Evolutionary conservation across 2,113 vertebrate genomes (phyloP), one percentile per base, ranked within the genome.

Genomic region (Malurus elegans): DNA sequence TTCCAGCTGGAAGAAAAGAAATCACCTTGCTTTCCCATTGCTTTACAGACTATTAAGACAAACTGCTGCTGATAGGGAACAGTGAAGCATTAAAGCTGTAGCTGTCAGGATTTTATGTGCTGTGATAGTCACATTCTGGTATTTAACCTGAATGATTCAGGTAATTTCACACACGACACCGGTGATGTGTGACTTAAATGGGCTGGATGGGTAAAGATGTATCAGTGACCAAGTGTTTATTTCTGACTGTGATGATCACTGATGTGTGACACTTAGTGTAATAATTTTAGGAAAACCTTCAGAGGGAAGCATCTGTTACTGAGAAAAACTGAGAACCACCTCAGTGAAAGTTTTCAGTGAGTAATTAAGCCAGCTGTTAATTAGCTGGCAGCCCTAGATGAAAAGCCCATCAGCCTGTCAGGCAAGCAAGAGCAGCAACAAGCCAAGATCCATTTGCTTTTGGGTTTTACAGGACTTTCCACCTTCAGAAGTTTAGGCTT

Each of bases 1-100:
- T 64, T 99, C 98, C 98, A 99, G 9, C 99, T 99, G 92, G 18
- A 83, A 80, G 28, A 62, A 26, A 47, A 60, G 83, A 66, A 44
- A 44, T 31, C 40, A 42, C 14, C 8, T 11, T 19, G 45, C 10
- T 93, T 62, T 60, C 5, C 29, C 9, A 10, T 7, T 23, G 31
- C 58, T 70, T 66, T 53, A 16, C 61, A 32, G 26, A 14, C 2
- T 2, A 3, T 18, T 18, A 21, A 16, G 34, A 42, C 19, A 34
- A 56, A 44, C 7, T 34, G 60, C 58, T 76, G 40, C 70, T 60
- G 71, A 1, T 17, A 34, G 9, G 28, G 62, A 75, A 18, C 16
- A 5, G 48, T 14, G 12, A 61, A 44, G 29, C 5, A 2, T 9
- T 26, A 12, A 20, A 47, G 60, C 64, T 58, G 17, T 15, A 6